Evolutionary conservation across 2,888 invertebrate genomes (phyloP).

Genomic region (Meiosimyza decipiens): DNA sequence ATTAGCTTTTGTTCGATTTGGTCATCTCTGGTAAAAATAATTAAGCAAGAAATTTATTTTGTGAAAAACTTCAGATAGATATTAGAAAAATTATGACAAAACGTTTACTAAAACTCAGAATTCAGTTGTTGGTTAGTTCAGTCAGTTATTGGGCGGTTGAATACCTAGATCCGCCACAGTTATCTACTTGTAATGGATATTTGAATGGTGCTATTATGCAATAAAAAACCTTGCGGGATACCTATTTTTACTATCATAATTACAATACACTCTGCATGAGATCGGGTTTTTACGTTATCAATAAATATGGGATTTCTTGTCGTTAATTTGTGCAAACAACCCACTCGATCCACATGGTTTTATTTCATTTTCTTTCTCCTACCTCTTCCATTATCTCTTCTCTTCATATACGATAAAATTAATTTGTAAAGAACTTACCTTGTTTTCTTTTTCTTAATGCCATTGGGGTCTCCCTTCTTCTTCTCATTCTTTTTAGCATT

Average conservation of each 20-base stretch:
- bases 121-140: no score
- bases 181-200: no score
- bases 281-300: constrained; percentile 17
- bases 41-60: no score
- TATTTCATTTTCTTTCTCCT: background rate
- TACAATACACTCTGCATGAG: constrained; percentile 9
- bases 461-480: constrained; percentile 86
- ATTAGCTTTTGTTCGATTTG: no score
- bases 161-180: no score
- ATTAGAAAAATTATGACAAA: no score
- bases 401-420: background rate
- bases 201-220: no score
- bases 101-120: no score
- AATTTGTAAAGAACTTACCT: constrained; percentile 72
- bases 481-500: constrained; percentile 78
- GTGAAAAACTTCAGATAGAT: no score
- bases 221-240: background rate
- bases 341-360: background rate
- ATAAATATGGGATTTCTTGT: constrained; percentile 59
- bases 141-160: no score
- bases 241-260: background rate
- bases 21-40: no score
- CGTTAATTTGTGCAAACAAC: constrained; percentile 47
- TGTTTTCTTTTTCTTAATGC: constrained; percentile 92
- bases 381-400: background rate